Base-by-base conservation (phyloP, 2,888 invertebrate genomes). In the Monochamus alternatus region DNA sequence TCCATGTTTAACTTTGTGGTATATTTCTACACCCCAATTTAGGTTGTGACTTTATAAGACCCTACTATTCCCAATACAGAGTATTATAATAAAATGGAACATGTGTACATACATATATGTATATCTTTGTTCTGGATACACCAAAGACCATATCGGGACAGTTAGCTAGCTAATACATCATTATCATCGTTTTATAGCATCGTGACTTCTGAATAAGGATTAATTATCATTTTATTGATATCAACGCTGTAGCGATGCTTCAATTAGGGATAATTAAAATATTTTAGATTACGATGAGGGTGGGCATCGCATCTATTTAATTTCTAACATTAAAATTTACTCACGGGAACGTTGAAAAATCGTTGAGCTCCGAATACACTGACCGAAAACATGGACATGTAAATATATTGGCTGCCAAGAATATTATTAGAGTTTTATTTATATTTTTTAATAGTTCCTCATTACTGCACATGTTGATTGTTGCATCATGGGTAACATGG, bases 171-270 rank as follows among this genome's bases (percentile, higher is more conserved):
- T 22, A 55, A 55, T 55, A 55, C 7, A n/a, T 55, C 3, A 55
- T 14, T 55, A 14, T 22, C 14, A 55, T 55, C 1, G 55, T 14
- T 55, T 47, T 55, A 55, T 22, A 55, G 14, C n/a, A n/a, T 14
- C n/a, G n/a, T 55, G 14, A 55, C 55, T 55, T 55, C 55, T 55
- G 55, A 55, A 55, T 55, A 55, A 55, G 55, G n/a, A 55, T 55
- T 55, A 55, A 55, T 55, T 55, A 55, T 55, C 12, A 55, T 55
- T 55, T 55, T 55, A 55, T 55, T 55, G 55, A 14, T 55, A 55
- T 55, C 3, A 51, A 3, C n/a, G 55, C n/a, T 14, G n/a, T 22
- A 14, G n/a, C n/a, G 14, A 7, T 22, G 55, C 22, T 3, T 5
- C 22, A 55, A 55, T 55, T 55, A 55, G 55, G 7, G 14, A n/a